phyloP scores from a whole-genome alignment of 2,113 vertebrate genomes.

The Miniopterus natalensis region DNA sequence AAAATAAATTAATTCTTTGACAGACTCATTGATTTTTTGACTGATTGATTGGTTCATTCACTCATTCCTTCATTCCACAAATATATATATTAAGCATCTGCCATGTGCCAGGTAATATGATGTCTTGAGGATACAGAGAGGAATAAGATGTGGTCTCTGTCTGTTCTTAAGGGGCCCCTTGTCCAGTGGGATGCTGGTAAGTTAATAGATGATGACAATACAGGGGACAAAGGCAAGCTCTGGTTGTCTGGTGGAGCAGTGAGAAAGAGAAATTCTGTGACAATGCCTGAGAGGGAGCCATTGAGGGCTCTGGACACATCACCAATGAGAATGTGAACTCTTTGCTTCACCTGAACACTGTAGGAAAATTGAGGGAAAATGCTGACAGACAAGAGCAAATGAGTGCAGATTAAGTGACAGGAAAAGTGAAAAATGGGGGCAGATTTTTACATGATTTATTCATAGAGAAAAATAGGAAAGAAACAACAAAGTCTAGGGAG shows the following conservation, averaged over 20 bases:
- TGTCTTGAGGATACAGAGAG: not conserved
- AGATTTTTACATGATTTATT: slow-evolving; percentile 41
- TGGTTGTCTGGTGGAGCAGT: not conserved
- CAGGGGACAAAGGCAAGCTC: not conserved
- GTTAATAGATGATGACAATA: not conserved
- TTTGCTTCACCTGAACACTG: not conserved
- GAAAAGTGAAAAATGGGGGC: not conserved
- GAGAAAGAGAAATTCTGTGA: not conserved
- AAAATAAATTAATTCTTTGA: slow-evolving; percentile 1
- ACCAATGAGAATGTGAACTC: not conserved
- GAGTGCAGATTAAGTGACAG: slow-evolving; percentile 9
- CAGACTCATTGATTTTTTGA: not conserved
- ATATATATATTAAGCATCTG: not conserved
- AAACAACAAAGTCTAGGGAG: slow-evolving; percentile 8
- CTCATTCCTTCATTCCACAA: slow-evolving; percentile 2
- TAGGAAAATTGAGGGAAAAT: not conserved
- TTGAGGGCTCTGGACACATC: not conserved
- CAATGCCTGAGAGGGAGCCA: not conserved
- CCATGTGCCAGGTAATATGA: not conserved
- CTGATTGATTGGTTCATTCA: not conserved
- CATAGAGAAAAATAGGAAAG: slow-evolving; percentile 35
- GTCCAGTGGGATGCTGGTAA: not conserved
- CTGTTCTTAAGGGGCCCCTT: not conserved
- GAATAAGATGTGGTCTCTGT: not conserved
- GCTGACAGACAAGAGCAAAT: slow-evolving; percentile 13